Conservation (phyloP, 2,113 vertebrate species). For the Etheostoma cragini region DNA sequence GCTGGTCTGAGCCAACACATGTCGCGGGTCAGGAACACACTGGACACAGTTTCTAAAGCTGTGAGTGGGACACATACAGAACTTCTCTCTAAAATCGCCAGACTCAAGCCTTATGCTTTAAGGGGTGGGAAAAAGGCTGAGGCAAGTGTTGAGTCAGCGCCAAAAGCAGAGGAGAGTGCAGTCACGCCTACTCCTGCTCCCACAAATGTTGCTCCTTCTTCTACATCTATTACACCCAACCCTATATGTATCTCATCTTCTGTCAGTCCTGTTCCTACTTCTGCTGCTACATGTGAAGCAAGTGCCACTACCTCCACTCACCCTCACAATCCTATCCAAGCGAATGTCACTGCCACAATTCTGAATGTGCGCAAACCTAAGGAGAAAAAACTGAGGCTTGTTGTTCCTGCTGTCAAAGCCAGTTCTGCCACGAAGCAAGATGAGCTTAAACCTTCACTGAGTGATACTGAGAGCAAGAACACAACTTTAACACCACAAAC, state of each 20-base stretch:
- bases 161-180: conserved; percentile 69
- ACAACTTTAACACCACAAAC: conserved; percentile 30
- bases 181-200: conserved; percentile 14
- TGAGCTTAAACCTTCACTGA: conserved; percentile 31
- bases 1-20: conserved; percentile 86
- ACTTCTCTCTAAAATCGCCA: conserved; percentile 88
- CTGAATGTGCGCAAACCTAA: conserved; percentile 37
- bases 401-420: conserved; percentile 51
- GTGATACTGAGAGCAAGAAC: conserved; percentile 36
- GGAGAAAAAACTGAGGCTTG: conserved; percentile 71
- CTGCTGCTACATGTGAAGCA: conserved; percentile 34
- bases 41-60: conserved; percentile 92
- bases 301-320: conserved; percentile 47
- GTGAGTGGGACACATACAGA: conserved; percentile 91
- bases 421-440: conserved; percentile 49
- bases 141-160: conserved; percentile 54
- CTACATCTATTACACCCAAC: conserved; percentile 38
- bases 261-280: conserved; percentile 2
- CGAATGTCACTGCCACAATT: neutral
- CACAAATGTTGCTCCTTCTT: conserved; percentile 3
- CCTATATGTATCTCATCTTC: conserved; percentile 13
- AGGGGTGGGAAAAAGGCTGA: conserved; percentile 77
- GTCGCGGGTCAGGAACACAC: conserved; percentile 91
- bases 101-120: conserved; percentile 84
- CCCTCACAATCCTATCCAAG: conserved; percentile 26